These are phyloP conservation scores for Diachasmimorpha longicaudata DNA, from an alignment of 1,140 invertebrate species.

Conservation along the genomic window DNA sequence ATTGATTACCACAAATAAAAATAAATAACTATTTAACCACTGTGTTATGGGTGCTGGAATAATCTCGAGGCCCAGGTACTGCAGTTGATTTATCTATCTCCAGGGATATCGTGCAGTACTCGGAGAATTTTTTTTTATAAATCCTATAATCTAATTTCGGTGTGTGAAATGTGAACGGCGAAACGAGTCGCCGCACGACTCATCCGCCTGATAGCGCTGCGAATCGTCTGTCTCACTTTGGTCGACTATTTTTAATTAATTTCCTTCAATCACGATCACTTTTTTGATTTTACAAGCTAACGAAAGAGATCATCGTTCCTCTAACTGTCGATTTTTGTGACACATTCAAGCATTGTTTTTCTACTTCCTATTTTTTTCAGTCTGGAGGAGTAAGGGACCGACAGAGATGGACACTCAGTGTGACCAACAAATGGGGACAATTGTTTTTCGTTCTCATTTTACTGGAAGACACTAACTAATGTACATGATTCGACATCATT, in stretches of 20 bases:
- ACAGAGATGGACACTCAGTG: background rate
- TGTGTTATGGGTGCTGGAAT: background rate
- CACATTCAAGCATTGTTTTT: too few species aligned
- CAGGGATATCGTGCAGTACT: background rate
- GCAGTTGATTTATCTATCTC: background rate
- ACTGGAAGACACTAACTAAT: too few species aligned
- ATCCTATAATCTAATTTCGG: constrained; percentile 19
- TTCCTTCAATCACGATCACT: background rate
- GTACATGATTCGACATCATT: too few species aligned
- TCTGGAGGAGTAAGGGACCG: background rate
- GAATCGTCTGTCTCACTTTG: background rate
- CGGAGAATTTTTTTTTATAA: background rate
- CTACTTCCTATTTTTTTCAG: too few species aligned
- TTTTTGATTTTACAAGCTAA: too few species aligned
- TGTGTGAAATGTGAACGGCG: background rate
- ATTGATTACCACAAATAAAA: background rate
- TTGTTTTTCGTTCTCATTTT: background rate
- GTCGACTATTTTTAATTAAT: background rate
- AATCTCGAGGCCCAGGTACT: background rate
- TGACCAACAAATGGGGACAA: background rate
- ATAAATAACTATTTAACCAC: background rate
- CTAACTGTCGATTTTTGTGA: too few species aligned
- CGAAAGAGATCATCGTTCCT: too few species aligned
- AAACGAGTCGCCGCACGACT: background rate
- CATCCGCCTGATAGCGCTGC: constrained; percentile 8